A percentile compares a stretch with the other conserved stretches of the same genome.
Conservation (phyloP, 2,797 vertebrate species). For the Chromobotia macracanthus region DNA sequence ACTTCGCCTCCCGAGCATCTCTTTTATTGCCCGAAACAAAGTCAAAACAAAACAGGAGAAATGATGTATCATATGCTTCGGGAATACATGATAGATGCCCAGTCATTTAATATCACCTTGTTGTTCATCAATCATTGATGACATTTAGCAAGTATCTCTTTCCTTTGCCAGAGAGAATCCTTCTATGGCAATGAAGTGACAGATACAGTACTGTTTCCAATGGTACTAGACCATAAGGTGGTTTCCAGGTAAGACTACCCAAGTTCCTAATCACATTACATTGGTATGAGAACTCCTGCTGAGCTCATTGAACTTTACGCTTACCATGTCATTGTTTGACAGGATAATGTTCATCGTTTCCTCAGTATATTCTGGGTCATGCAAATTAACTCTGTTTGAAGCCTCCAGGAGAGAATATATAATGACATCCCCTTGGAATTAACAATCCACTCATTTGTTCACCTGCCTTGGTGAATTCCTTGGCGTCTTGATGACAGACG, state of each 20-base stretch:
- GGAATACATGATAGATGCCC: constrained; percentile 16
- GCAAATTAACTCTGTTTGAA: constrained; percentile 35
- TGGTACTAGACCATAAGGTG: constrained; percentile 29
- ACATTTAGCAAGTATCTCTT: constrained; percentile 30
- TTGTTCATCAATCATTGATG: constrained; percentile 44
- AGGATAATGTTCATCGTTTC: constrained; percentile 29
- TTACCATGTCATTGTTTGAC: constrained; percentile 24
- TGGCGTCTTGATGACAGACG: constrained; percentile 36
- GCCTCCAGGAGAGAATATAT: constrained; percentile 31
- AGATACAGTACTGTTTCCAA: constrained; percentile 36
- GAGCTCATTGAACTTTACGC: neutral
- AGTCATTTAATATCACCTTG: constrained; percentile 22
- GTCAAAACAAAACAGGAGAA: neutral
- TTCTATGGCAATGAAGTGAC: constrained; percentile 23
- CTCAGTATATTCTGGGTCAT: constrained; percentile 19
- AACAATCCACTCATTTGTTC: constrained; percentile 46
- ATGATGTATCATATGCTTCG: neutral
- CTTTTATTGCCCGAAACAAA: constrained; percentile 25
- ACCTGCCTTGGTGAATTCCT: constrained; percentile 39
- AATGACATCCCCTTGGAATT: constrained; percentile 32
- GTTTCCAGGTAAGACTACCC: constrained; percentile 31
- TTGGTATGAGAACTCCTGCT: constrained; percentile 1
- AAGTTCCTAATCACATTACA: constrained; percentile 33
- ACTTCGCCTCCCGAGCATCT: neutral
- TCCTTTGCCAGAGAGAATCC: neutral